A percentile compares a stretch with the other conserved stretches of the same genome.
Conservation (phyloP, 2,113 vertebrate species). For the Pluvianellus socialis region DNA sequence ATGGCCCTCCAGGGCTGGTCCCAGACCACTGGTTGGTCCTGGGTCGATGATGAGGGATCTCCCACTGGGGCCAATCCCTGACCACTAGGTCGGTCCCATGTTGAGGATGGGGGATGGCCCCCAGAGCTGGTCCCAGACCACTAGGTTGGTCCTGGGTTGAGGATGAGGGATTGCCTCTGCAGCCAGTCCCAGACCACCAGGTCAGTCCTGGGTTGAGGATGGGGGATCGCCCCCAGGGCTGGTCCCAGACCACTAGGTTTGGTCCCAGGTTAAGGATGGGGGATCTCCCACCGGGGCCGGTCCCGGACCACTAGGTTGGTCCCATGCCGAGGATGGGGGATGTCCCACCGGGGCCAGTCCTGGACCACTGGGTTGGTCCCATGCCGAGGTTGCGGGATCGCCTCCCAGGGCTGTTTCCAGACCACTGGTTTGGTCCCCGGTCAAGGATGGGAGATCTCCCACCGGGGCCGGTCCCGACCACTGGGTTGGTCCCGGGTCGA, state of each 20-base stretch:
- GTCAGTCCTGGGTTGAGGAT: background rate
- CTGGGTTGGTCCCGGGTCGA: background rate
- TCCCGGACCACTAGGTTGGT: background rate
- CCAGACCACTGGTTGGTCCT: too few relatives aligned
- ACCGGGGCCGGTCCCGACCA: too few relatives aligned
- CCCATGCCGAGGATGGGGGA: background rate
- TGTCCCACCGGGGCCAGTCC: rapidly evolving
- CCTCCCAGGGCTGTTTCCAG: background rate
- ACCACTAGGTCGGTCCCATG: background rate
- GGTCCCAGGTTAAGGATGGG: too few relatives aligned
- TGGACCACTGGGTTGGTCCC: background rate
- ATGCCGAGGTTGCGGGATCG: background rate
- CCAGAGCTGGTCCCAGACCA: background rate
- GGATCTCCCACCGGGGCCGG: too few relatives aligned
- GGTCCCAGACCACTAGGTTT: background rate
- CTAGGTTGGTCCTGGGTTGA: background rate
- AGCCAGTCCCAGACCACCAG: background rate
- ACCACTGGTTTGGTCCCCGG: too few relatives aligned
- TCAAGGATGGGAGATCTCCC: too few relatives aligned
- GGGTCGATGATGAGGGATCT: too few relatives aligned
- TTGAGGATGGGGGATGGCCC: too few relatives aligned
- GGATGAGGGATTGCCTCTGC: rapidly evolving
- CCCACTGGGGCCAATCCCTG: background rate
- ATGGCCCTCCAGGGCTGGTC: too few relatives aligned
- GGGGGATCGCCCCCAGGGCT: background rate